Evolutionary conservation across 2,888 invertebrate genomes (phyloP).

Genomic region (Himalopsyche anomala): DNA sequence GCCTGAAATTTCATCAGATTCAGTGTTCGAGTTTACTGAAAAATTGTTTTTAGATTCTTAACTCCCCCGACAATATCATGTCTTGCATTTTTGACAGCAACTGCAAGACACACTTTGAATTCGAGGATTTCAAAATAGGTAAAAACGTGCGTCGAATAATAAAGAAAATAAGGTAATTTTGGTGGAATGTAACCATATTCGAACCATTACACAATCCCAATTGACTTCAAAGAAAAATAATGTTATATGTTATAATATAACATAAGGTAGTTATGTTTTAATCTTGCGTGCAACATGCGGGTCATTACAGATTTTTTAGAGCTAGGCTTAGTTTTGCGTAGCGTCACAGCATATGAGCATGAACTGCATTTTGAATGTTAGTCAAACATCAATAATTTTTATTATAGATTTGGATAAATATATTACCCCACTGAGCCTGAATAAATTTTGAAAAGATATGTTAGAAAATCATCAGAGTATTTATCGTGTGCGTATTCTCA

Average conservation of each 20-base stretch:
- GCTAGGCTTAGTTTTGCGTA: not conserved
- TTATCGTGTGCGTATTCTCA: too few relatives aligned
- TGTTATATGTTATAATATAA: not conserved
- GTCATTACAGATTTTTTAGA: slow-evolving; percentile 1
- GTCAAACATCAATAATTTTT: not conserved
- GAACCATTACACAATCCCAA: not conserved
- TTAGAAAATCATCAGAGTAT: too few relatives aligned
- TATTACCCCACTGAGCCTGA: too few relatives aligned
- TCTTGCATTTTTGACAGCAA: too few relatives aligned
- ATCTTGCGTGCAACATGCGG: slow-evolving; percentile 33
- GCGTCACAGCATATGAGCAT: not conserved
- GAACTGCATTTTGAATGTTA: slow-evolving; percentile 24
- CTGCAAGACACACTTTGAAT: too few relatives aligned
- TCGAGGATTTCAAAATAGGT: too few relatives aligned
- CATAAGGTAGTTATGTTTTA: slow-evolving; percentile 9
- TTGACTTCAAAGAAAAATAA: slow-evolving; percentile 3
- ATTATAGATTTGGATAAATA: not conserved
- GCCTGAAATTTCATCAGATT: too few relatives aligned
- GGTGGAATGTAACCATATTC: not conserved
- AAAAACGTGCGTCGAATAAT: too few relatives aligned
- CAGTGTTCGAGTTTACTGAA: too few relatives aligned
- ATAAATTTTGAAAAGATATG: too few relatives aligned
- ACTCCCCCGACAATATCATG: too few relatives aligned
- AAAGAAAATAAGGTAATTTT: not conserved
- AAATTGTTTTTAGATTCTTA: too few relatives aligned